A percentile compares a stretch with the other conserved stretches of the same genome.
phyloP scores from a whole-genome alignment of 2,888 invertebrate genomes.

The Blomia tropicalis region DNA sequence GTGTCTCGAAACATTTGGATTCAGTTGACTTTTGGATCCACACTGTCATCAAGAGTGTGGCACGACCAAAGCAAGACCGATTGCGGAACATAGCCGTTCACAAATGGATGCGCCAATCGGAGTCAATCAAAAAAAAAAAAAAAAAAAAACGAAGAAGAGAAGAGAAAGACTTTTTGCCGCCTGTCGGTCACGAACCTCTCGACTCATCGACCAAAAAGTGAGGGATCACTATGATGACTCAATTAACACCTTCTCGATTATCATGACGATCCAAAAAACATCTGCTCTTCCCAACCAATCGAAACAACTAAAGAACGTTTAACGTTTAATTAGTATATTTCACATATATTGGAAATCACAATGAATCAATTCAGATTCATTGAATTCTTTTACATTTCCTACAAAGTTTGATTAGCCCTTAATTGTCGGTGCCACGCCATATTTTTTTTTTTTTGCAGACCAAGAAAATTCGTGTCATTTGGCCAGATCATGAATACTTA shows the following conservation, averaged over 20 bases:
- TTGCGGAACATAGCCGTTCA: too few relatives aligned
- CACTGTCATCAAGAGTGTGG: too few relatives aligned
- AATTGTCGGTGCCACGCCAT: constrained; percentile 11
- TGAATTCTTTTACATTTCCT: neutral
- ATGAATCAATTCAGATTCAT: neutral
- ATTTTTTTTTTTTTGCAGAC: neutral
- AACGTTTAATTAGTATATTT: constrained; percentile 4
- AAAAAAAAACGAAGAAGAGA: too few relatives aligned
- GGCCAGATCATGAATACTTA: too few relatives aligned
- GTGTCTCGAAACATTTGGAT: too few relatives aligned
- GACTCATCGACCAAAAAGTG: neutral
- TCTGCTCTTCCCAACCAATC: neutral
- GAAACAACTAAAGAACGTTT: neutral
- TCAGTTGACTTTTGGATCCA: too few relatives aligned
- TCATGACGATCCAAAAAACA: neutral
- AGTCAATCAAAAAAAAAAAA: too few relatives aligned
- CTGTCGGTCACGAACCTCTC: constrained; percentile 7
- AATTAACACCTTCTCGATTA: constrained; percentile 13
- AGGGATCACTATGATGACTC: constrained; percentile 3
- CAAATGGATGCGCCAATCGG: too few relatives aligned
- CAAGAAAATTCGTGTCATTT: too few relatives aligned
- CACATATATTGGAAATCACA: constrained; percentile 1
- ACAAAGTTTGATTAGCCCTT: neutral
- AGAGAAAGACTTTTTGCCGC: too few relatives aligned
- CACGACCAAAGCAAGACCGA: too few relatives aligned